Evolutionary conservation across 2,113 vertebrate species (phyloP).

Genomic region (Willisornis vidua): DNA sequence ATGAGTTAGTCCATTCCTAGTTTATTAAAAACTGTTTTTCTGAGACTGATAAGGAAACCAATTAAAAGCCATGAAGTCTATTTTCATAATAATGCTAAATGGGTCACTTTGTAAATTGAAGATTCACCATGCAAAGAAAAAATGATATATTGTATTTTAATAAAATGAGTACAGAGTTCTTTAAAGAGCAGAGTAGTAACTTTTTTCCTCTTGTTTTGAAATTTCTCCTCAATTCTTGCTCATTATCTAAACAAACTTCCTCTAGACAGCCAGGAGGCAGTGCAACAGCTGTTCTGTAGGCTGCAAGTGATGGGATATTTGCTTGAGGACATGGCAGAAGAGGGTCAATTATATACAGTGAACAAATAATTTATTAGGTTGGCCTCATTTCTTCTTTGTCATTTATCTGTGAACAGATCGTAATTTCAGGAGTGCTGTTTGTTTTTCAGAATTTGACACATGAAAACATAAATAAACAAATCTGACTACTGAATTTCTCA

Average conservation of each 20-base stretch:
- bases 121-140: conserved; percentile 65
- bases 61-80: conserved; percentile 68
- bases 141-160: conserved; percentile 47
- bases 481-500: conserved; percentile 13
- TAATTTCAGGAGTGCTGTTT: neutral
- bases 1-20: conserved; percentile 31
- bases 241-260: conserved; percentile 33
- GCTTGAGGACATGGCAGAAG: conserved; percentile 18
- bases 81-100: conserved; percentile 73
- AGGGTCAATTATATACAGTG: conserved; percentile 39
- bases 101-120: conserved; percentile 65
- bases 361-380: conserved; percentile 63
- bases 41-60: conserved; percentile 72
- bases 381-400: conserved; percentile 49
- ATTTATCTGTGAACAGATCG: conserved; percentile 26
- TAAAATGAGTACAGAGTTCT: conserved; percentile 45
- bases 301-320: conserved; percentile 16
- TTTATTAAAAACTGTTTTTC: conserved; percentile 67
- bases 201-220: conserved; percentile 40
- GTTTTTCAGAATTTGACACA: conserved; percentile 23
- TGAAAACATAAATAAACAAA: neutral
- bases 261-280: conserved; percentile 5
- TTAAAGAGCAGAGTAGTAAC: conserved; percentile 20
- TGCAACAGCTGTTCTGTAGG: conserved; percentile 18
- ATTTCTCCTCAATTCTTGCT: neutral